Evolutionary conservation across 2,888 invertebrate species (phyloP).

Genomic region (Drosophila meridionalis): DNA sequence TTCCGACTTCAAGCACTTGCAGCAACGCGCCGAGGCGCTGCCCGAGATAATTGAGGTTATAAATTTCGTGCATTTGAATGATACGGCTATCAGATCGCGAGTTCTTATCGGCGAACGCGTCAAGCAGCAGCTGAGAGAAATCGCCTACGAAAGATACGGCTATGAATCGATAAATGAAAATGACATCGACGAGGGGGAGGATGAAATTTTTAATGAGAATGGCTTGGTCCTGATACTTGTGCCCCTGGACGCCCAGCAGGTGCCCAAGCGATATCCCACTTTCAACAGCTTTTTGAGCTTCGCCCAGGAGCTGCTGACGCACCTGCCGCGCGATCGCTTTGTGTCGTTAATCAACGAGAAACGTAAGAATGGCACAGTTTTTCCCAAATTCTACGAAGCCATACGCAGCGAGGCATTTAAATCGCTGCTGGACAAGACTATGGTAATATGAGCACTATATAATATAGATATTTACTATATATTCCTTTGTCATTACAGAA

Average conservation of each 20-base stretch:
- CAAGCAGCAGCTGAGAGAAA: slow-evolving; percentile 4
- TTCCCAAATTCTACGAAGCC: slow-evolving; percentile 76
- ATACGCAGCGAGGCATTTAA: slow-evolving; percentile 68
- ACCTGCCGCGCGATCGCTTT: slow-evolving; percentile 72
- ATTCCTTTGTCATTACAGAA: slow-evolving; percentile 48
- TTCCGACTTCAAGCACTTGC: slow-evolving; percentile 64
- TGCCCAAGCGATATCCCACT: neutral
- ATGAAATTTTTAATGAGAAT: slow-evolving; percentile 15
- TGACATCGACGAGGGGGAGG: slow-evolving; percentile 17
- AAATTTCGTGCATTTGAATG: slow-evolving; percentile 75
- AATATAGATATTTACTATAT: neutral
- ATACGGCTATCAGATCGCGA: slow-evolving; percentile 26
- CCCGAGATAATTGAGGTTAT: slow-evolving; percentile 77
- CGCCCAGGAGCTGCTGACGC: slow-evolving; percentile 65
- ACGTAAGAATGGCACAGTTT: slow-evolving; percentile 54
- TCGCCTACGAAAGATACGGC: slow-evolving; percentile 14
- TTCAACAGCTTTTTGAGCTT: slow-evolving; percentile 64
- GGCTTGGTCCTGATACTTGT: slow-evolving; percentile 48
- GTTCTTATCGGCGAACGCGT: neutral
- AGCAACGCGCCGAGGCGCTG: slow-evolving; percentile 61
- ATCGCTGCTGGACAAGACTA: slow-evolving; percentile 55
- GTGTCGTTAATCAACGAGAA: slow-evolving; percentile 77
- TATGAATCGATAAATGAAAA: neutral
- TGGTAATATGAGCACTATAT: slow-evolving; percentile 58
- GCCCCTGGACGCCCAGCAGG: neutral